Conservation (phyloP, 2,888 invertebrate genomes). For the Ophion costatus region DNA sequence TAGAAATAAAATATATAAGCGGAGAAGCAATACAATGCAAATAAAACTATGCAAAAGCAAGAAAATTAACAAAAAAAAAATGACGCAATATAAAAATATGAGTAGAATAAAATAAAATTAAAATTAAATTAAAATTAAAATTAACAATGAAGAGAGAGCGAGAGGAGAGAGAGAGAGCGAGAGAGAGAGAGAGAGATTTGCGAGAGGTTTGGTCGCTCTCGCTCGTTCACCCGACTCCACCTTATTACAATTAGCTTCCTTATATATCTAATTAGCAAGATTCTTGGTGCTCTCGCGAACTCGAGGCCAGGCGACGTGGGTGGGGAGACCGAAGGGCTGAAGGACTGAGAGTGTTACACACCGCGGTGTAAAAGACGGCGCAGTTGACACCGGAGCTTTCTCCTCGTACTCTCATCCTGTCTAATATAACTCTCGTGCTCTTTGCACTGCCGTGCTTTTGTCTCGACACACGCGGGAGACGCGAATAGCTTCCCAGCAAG, state of each 20-base stretch:
- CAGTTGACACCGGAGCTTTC: slow-evolving; percentile 79
- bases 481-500: background rate
- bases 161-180: slow-evolving; percentile 18
- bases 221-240: slow-evolving; percentile 79
- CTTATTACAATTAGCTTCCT: slow-evolving; percentile 82
- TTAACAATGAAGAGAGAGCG: too few relatives aligned
- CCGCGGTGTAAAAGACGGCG: slow-evolving; percentile 77
- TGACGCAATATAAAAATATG: too few relatives aligned
- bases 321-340: background rate
- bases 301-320: slow-evolving; percentile 61
- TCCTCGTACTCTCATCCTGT: slow-evolving; percentile 73
- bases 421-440: slow-evolving; percentile 76
- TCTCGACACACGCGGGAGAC: slow-evolving; percentile 14
- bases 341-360: slow-evolving; percentile 70
- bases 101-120: too few relatives aligned
- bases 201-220: slow-evolving; percentile 55
- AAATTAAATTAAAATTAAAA: too few relatives aligned
- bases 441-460: slow-evolving; percentile 63
- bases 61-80: too few relatives aligned
- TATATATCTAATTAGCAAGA: slow-evolving; percentile 82
- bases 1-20: too few relatives aligned
- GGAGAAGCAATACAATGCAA: too few relatives aligned
- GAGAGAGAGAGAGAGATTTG: slow-evolving; percentile 58
- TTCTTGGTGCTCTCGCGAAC: slow-evolving; percentile 75
- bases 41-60: too few relatives aligned